Base-by-base conservation (phyloP, 2,797 vertebrate species). In the Odontamblyopus lacepedii region DNA sequence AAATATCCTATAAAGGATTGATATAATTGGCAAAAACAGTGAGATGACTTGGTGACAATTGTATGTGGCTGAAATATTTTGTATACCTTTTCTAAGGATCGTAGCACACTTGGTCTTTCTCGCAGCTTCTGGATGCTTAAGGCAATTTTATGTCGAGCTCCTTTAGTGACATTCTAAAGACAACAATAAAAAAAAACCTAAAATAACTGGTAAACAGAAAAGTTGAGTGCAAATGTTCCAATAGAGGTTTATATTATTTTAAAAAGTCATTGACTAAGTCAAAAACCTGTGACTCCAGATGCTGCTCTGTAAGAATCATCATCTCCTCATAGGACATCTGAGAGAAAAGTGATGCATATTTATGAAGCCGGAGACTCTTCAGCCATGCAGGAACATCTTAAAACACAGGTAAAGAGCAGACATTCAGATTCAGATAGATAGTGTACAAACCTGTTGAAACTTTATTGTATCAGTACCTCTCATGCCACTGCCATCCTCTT, bases 291-390 rank as follows among this genome's bases (percentile, higher is more conserved):
- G 96, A 96, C 90, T 98, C 97, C 70, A 98, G 91, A 85, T 98
- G 97, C 29, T 96, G 96, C 84, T 98, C 97, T 0, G 96, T 97
- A 78, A 98, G 94, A 35, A 96, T 95, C 97, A 98, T 98, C 97
- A 98, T 98, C 88, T 98, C 97, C 66, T 98, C 97, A 0, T 98
- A 98, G 73, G 92, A 96, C 95, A 98, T 96, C 90, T 98, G 97
- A 63, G 96, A 96, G 87, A 98, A 98, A 32, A 98, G 95, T 4
- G 96, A 95, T 1, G 97, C 97, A 12, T 98, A 98, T 88, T 98
- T 98, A 92, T 98, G 97, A 81, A 98, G 94, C 71, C 97, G 95
- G 57, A 98, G 96, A 84, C 97, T 98, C 92, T 98, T 98, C 78
- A 98, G 89, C 97, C 97, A 98, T 0, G 95, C 94, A 11, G 97